Conservation (phyloP, 2,888 invertebrate species). For the Spicauda simplicius region DNA sequence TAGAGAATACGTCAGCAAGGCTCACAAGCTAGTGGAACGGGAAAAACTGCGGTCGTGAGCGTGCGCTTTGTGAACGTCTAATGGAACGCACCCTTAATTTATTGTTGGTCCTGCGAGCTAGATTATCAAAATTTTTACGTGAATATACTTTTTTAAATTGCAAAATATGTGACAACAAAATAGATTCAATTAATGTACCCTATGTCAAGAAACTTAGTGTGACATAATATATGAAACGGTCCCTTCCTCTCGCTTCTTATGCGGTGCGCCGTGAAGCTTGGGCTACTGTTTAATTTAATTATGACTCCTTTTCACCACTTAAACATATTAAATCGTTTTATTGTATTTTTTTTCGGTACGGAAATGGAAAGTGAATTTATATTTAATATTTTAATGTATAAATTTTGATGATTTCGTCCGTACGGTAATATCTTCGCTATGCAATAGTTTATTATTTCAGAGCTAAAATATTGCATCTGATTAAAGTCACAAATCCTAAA, state of each 20-base stretch:
- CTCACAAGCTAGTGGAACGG: too few relatives aligned
- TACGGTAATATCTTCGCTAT: neutral
- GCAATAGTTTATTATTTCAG: neutral
- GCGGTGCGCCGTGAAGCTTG: conserved; percentile 27
- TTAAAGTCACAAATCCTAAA: neutral
- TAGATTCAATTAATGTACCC: too few relatives aligned
- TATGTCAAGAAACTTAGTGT: too few relatives aligned
- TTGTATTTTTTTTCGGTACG: neutral
- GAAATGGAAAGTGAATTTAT: neutral
- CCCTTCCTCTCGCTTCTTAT: conserved; percentile 8
- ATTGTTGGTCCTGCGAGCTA: too few relatives aligned
- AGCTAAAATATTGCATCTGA: neutral
- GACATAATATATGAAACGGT: too few relatives aligned
- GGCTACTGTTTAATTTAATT: conserved; percentile 22
- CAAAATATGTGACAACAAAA: too few relatives aligned
- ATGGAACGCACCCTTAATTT: too few relatives aligned
- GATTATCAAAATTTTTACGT: too few relatives aligned
- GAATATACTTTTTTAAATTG: too few relatives aligned
- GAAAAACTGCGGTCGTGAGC: too few relatives aligned
- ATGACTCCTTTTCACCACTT: conserved; percentile 1
- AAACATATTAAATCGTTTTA: conserved; percentile 1
- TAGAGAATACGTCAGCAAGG: too few relatives aligned
- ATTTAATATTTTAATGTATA: neutral
- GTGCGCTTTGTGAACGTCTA: too few relatives aligned
- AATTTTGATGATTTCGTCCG: neutral